phyloP scores from a whole-genome alignment of 1,140 invertebrate species.

The Zaprionus vittiger region DNA sequence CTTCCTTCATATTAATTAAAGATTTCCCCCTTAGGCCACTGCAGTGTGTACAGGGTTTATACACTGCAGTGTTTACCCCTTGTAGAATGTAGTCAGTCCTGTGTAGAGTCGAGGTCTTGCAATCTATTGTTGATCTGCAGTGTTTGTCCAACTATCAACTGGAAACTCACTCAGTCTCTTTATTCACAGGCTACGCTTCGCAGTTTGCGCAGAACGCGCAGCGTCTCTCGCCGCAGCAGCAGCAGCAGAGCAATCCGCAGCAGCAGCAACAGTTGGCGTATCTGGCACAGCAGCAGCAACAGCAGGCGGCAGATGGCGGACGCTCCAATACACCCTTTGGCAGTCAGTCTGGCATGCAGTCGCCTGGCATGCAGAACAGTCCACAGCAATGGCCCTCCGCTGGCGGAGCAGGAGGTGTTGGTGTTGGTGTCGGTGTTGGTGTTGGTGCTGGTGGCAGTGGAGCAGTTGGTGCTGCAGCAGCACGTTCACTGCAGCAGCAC shows the following conservation, averaged over 20 bases:
- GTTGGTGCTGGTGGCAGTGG: slow-evolving; percentile 34
- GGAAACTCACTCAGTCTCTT: no score
- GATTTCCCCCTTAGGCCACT: no score
- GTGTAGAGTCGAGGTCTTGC: no score
- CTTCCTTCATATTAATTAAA: no score
- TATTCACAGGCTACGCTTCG: slow-evolving; percentile 64
- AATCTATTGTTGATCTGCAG: no score
- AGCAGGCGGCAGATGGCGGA: slow-evolving; percentile 64
- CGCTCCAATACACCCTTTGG: slow-evolving; percentile 67
- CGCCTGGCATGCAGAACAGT: slow-evolving; percentile 72
- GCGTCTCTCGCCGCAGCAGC: slow-evolving; percentile 72
- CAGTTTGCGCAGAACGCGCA: slow-evolving; percentile 75
- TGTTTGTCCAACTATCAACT: not conserved
- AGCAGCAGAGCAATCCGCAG: slow-evolving; percentile 65
- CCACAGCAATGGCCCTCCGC: slow-evolving; percentile 66
- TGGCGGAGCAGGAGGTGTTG: slow-evolving; percentile 6
- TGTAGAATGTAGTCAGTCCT: no score
- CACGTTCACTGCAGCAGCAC: slow-evolving; percentile 86
- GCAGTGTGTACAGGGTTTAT: no score
- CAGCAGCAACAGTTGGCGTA: slow-evolving; percentile 79
- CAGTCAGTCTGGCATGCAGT: slow-evolving; percentile 64
- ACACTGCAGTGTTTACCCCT: no score
- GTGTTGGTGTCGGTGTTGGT: slow-evolving; percentile 19
- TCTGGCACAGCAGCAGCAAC: slow-evolving; percentile 73
- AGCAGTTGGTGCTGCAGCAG: slow-evolving; percentile 48